These are phyloP conservation scores for Urocolius indicus DNA, from an alignment of 2,113 vertebrate species.

Conservation along the genomic window DNA sequence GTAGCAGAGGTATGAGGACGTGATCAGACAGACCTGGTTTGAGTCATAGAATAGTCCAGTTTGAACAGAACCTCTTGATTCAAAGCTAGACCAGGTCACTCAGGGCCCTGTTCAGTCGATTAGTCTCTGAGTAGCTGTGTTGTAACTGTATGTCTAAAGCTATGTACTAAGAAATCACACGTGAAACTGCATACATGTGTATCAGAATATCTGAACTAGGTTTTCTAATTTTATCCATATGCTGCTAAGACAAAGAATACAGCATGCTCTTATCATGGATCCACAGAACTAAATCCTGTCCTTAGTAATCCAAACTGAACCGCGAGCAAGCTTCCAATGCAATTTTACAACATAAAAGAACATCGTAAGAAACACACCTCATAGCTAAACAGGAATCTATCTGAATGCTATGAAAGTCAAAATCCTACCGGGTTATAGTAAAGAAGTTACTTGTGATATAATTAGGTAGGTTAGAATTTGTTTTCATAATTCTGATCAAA, in stretches of 20 bases:
- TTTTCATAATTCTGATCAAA: constrained; percentile 9
- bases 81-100: background rate
- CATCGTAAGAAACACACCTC: background rate
- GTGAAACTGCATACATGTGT: background rate
- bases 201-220: background rate
- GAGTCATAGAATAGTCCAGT: background rate
- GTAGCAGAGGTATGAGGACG: background rate
- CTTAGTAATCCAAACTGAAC: background rate
- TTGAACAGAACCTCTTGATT: background rate
- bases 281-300: background rate
- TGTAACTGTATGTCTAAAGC: background rate
- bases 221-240: background rate
- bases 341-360: background rate
- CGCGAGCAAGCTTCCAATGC: background rate
- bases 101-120: background rate
- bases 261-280: background rate
- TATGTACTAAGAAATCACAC: background rate
- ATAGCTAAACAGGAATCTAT: background rate
- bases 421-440: background rate
- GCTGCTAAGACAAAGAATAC: background rate
- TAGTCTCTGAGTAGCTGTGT: background rate
- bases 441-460: constrained; percentile 20
- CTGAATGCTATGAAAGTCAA: background rate
- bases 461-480: background rate
- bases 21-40: background rate